phyloP scores from a whole-genome alignment of 2,113 vertebrate genomes.

The Chionis minor region DNA sequence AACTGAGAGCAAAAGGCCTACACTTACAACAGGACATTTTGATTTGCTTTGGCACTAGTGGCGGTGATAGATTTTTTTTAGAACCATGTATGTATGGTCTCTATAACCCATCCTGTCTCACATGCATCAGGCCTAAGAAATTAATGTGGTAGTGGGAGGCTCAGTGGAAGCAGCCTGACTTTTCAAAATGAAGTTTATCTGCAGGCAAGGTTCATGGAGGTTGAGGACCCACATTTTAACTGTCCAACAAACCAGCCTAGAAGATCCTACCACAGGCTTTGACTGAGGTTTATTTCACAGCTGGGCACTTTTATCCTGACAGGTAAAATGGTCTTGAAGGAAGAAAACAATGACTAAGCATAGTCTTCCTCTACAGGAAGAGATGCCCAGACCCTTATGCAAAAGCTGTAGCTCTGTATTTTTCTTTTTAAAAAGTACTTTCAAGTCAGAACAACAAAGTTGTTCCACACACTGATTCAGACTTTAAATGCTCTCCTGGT shows the following conservation, averaged over 20 bases:
- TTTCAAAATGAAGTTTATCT: background rate
- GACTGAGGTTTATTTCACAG: background rate
- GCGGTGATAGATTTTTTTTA: background rate
- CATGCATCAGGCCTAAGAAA: background rate
- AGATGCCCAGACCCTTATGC: background rate
- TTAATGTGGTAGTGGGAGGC: background rate
- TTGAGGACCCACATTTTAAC: background rate
- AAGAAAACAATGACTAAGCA: background rate
- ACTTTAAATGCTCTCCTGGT: background rate
- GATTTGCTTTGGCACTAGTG: background rate
- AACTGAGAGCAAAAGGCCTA: background rate
- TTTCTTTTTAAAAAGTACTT: background rate
- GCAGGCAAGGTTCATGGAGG: background rate
- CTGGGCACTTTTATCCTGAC: background rate
- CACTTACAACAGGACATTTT: too few species aligned
- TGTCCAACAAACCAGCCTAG: background rate
- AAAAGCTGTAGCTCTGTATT: background rate
- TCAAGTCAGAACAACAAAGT: background rate
- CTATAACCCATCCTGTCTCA: background rate
- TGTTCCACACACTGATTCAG: background rate
- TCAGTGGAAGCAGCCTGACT: background rate
- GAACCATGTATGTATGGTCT: background rate
- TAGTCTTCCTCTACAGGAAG: background rate
- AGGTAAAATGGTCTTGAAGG: background rate
- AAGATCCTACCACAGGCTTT: background rate